Evolutionary conservation across 2,113 vertebrate species (phyloP).

Genomic region (Lipophrys pholis): DNA sequence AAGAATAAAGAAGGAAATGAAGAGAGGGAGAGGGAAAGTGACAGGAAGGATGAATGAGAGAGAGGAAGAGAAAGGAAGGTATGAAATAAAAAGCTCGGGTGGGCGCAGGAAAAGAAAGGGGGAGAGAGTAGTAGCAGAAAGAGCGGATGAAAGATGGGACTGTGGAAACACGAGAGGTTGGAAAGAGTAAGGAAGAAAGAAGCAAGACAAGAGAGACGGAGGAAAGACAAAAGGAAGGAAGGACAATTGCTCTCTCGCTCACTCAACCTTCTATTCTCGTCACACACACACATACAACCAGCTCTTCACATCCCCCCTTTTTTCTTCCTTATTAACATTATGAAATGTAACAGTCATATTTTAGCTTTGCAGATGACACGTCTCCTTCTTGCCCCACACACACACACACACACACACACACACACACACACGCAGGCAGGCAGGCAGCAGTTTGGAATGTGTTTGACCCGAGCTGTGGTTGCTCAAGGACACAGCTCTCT

Average conservation of each 20-base stretch:
- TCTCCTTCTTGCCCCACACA: neutral
- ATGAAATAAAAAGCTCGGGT: too few species aligned
- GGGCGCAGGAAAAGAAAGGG: too few species aligned
- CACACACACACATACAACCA: constrained; percentile 37
- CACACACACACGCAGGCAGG: too few species aligned
- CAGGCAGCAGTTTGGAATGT: neutral
- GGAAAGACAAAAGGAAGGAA: neutral
- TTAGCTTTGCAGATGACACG: constrained; percentile 2
- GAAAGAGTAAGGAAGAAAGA: too few species aligned
- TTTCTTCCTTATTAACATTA: constrained; percentile 8
- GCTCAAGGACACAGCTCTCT: constrained; percentile 6
- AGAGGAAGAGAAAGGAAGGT: too few species aligned
- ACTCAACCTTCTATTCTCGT: neutral
- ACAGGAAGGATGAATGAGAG: too few species aligned
- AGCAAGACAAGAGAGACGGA: too few species aligned
- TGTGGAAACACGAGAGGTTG: too few species aligned
- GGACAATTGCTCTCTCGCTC: neutral
- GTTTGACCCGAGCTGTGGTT: constrained; percentile 13
- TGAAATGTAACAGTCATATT: constrained; percentile 30
- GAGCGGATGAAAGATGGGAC: too few species aligned
- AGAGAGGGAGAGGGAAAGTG: too few species aligned
- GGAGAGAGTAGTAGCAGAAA: too few species aligned
- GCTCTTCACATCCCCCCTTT: constrained; percentile 21
- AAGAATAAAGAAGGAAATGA: too few species aligned
- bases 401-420: neutral